Evolutionary conservation across 2,797 vertebrate genomes (phyloP), one percentile per base, ranked within the genome.

Genomic region (Rhynchotus rufescens): DNA sequence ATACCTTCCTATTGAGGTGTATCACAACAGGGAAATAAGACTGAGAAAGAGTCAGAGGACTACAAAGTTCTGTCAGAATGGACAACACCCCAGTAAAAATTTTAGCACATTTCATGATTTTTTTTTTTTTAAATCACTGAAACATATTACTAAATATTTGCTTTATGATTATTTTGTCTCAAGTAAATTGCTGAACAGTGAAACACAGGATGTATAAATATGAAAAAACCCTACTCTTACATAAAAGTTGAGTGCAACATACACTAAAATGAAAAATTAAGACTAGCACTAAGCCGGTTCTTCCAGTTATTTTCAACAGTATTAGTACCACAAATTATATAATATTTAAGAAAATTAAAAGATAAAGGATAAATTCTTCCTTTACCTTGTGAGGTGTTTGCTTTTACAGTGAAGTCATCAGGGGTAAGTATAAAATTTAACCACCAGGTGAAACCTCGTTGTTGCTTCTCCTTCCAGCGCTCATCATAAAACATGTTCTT

Each of bases 401-500:
- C 98, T 97, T 98, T 98, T 36, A 99, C 98, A 89, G 96, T 98
- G 82, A 99, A 99, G 90, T 99, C 99, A 84, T 99, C 99, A 4
- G 99, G 99, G 5, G 99, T 99, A 85, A 99, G 98, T 73, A 99
- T 97, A 73, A 99, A 99, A 97, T 99, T 99, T 73, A 99, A 96
- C 99, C 99, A 99, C 98, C 99, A 99, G 0, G 98, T 98, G 92
- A 99, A 99, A 22, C 98, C 99, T 28, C 97, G 97, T 84, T 99
- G 98, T 92, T 99, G 99, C 96, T 99, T 99, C 93, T 99, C 99
- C 34, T 99, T 98, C 99, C 99, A 99, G 16, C 99, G 97, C 72
- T 99, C 99, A 62, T 99, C 99, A 6, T 99, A 99, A 97, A 99
- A 99, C 98, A 99, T 98, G 92, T 99, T 99, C 95, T 99, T 99